phyloP scores from a whole-genome alignment of 2,113 vertebrate genomes.

The Monopterus albus region DNA sequence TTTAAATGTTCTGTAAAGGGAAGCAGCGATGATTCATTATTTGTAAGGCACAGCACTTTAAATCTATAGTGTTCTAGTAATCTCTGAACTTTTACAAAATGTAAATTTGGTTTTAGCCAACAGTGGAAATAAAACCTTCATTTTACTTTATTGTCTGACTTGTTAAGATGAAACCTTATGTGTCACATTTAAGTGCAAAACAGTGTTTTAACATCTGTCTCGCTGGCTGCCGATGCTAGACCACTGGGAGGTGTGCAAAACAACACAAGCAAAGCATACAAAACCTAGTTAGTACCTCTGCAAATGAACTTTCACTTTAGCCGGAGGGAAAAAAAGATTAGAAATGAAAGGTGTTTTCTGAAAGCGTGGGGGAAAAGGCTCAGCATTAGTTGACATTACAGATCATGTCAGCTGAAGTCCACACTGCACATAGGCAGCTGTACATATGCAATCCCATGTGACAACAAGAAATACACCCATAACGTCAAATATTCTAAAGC shows the following conservation, averaged over 20 bases:
- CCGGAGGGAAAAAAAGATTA: neutral
- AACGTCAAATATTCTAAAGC: slow-evolving; percentile 10
- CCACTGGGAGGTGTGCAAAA: slow-evolving; percentile 22
- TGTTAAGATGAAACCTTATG: no score
- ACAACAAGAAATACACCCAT: neutral
- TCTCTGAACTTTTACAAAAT: neutral
- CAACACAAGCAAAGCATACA: slow-evolving; percentile 43
- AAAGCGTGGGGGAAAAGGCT: neutral
- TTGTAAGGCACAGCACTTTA: neutral
- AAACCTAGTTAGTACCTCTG: no score
- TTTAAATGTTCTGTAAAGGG: neutral
- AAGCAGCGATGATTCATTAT: neutral
- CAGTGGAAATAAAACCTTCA: no score
- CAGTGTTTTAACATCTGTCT: no score
- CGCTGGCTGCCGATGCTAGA: no score
- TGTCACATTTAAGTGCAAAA: no score
- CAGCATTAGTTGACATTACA: slow-evolving; percentile 5
- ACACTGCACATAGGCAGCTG: neutral
- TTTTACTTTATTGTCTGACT: no score
- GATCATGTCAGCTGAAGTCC: slow-evolving; percentile 17
- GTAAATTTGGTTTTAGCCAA: no score
- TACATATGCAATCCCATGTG: neutral
- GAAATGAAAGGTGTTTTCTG: neutral
- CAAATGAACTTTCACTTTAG: no score
- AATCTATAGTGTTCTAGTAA: neutral